Evolutionary conservation across 2,888 invertebrate species (phyloP), one percentile per base, ranked within the genome.

Genomic region (Lucinisca nassula): DNA sequence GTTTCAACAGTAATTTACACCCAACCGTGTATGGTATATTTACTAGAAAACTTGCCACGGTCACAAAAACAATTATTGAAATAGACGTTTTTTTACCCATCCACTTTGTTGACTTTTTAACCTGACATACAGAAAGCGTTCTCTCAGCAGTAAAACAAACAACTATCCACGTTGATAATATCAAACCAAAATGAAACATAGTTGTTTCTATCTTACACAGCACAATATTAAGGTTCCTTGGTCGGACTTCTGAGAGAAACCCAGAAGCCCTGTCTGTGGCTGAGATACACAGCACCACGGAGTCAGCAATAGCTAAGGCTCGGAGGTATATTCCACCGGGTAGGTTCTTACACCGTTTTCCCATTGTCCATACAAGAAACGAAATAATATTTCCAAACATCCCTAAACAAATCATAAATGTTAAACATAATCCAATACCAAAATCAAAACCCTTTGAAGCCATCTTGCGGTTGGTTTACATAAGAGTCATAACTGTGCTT

Each of bases 371-470:
- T 1, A 67, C 67, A 1, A 67, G 32, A 35, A 67, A 67, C 21
- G 67, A 67, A 30, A 67, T 67, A 12, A 67, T 67, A 67, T 67
- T 67, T 17, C 67, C 67, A 32, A 67, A 32, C 67, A 67, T 67
- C 0, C 67, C 67, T 12, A 67, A 35, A 35, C 67, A 67, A 35
- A 67, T 67, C 8, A 67, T 32, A 6, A 67, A 67, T 17, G 67
- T 35, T 67, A 67, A 35, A 35, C 32, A 67, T 30, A 35, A 1
- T 30, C 67, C 67, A 17, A 67, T 67, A 8, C 67, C 67, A 12
- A 67, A 21, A 35, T 67, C 67, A 67, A 67, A 67, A 4, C 35
- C 35, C 67, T 24, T 67, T 35, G 67, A 67, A 12, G 67, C n/a
- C 67, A 67, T 67, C 12, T 21, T 35, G n/a, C n/a, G n/a, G n/a